Evolutionary conservation across 2,797 vertebrate species (phyloP), one percentile per base, ranked within the genome.

Genomic region (Rousettus madagascariensis): DNA sequence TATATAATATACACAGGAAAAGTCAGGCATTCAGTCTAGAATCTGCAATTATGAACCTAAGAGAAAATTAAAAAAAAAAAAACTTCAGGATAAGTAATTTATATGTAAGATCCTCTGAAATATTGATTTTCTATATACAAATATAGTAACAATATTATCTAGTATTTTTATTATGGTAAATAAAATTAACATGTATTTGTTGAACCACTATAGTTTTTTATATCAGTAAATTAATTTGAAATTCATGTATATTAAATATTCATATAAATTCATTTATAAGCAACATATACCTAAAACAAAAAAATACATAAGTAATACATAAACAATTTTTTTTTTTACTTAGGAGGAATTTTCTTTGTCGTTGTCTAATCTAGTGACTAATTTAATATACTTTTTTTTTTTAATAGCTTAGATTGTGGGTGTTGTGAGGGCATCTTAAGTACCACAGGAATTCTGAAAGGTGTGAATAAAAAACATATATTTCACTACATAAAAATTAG

Each of bases 161-260:
- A 63, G 20, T 65, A 33, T 28, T 83, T 38, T 30, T 87, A 36
- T n/a, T 90, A 55, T 85, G 46, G 20, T 33, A 2, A 49, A 26
- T 59, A 43, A 95, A 69, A n/a, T 0, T 26, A 46, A 90, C 69
- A 2, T 61, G 5, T 17, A 49, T 57, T 80, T 53, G 5, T 87
- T 72, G 19, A 86, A 51, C 7, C 4, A n/a, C 10, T 12, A 7
- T 11, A 6, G 2, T n/a, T 77, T 69, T 75, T 41, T 2, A 30
- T 33, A 41, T 49, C 36, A 86, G 16, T n/a, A 57, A 77, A 53
- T 66, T 89, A 86, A 69, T 69, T 84, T 6, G 43, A 79, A 92
- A 30, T 53, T 1, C 20, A 49, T 89, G 9, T 51, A 8, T 41
- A 41, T 69, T 8, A 94, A 26, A 16, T 12, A 63, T 28, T 4